phyloP scores from a whole-genome alignment of 2,797 vertebrate species.

The Hypotaenidia philippensis region DNA sequence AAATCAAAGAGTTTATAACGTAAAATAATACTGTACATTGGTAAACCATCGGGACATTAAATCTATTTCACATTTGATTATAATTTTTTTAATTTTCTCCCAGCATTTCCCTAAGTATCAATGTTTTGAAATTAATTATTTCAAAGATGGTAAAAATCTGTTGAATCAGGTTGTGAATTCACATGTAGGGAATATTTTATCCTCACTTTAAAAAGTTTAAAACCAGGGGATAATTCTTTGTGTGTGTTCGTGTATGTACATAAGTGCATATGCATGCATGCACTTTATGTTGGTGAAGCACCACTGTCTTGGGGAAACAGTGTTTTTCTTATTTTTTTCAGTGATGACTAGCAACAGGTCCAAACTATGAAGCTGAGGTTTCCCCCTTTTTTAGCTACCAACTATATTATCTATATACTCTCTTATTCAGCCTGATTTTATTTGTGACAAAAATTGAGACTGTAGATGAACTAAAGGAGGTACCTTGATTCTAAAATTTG shows the following conservation, averaged over 20 bases:
- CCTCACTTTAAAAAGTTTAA: background rate
- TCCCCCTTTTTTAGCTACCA: background rate
- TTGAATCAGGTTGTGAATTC: background rate
- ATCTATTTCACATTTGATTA: background rate
- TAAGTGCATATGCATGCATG: no score
- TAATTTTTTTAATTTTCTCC: background rate
- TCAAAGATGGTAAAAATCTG: background rate
- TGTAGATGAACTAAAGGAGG: background rate
- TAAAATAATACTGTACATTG: background rate
- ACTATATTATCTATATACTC: background rate
- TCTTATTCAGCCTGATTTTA: background rate
- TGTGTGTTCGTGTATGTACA: accelerated
- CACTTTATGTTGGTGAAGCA: background rate
- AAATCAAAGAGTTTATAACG: background rate
- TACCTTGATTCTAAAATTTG: background rate
- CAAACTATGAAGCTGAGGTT: background rate
- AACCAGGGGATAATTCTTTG: background rate
- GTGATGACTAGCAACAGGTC: background rate
- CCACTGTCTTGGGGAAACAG: background rate
- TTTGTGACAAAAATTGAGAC: background rate
- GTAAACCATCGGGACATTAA: background rate
- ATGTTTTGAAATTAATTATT: background rate
- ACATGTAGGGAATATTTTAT: background rate
- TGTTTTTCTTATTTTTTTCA: background rate
- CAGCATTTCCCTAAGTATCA: background rate